A percentile compares a stretch with the other conserved stretches of the same genome.
These are phyloP conservation scores for Coranthus polyacanthus DNA, from an alignment of 2,797 vertebrate species.

Conservation along the genomic window DNA sequence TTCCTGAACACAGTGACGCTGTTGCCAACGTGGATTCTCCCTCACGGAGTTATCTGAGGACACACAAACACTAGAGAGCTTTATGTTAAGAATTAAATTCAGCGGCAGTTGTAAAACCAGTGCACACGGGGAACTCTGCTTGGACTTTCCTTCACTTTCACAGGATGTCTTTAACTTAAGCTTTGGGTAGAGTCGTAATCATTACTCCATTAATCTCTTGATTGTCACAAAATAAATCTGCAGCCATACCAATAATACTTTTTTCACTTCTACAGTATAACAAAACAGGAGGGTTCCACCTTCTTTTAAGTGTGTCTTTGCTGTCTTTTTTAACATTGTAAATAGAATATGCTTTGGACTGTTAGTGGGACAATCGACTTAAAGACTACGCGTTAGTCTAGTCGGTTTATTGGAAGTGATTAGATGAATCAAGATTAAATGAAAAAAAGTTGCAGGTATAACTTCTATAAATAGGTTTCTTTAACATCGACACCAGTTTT, in stretches of 20 bases:
- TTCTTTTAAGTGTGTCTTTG: no score
- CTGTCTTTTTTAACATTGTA: no score
- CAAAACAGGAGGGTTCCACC: no score
- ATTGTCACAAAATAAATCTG: conserved; percentile 9
- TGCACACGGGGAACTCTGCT: conserved; percentile 24
- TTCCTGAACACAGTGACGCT: conserved; percentile 35
- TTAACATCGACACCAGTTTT: no score
- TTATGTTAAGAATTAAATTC: conserved; percentile 28
- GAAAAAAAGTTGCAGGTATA: no score
- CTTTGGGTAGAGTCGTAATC: neutral
- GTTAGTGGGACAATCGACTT: no score
- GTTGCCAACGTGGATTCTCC: conserved; percentile 44
- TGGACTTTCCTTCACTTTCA: neutral
- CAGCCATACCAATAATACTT: neutral
- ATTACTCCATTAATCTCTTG: neutral
- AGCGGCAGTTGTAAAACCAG: conserved; percentile 39
- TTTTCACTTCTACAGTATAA: no score
- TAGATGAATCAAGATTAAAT: no score
- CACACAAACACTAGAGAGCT: conserved; percentile 23
- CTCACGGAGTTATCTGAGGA: conserved; percentile 64
- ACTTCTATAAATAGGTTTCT: no score
- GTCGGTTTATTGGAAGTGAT: no score
- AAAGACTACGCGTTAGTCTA: no score
- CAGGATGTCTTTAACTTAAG: neutral
- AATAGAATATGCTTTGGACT: no score